Conservation (phyloP, 92 coral and sea anemone species). For the Zoanthus gigantus region DNA sequence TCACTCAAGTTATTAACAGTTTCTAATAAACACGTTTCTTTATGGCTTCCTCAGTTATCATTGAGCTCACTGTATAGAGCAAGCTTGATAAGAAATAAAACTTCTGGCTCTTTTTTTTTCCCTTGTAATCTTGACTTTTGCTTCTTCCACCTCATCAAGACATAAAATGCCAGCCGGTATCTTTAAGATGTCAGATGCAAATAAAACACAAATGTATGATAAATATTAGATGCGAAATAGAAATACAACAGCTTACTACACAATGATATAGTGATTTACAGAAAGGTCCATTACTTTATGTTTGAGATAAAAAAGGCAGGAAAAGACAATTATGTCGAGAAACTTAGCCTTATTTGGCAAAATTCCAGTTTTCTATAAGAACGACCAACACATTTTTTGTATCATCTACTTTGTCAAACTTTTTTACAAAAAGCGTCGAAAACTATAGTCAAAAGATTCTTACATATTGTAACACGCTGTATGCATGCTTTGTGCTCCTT, state of each 20-base stretch:
- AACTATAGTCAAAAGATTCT: too few species aligned
- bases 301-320: not conserved
- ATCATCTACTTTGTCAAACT: not conserved
- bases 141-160: not conserved
- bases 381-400: not conserved
- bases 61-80: not conserved
- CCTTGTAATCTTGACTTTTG: not conserved
- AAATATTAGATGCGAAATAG: not conserved
- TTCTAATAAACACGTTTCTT: too few species aligned
- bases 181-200: not conserved
- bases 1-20: too few species aligned
- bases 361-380: conserved; percentile 6
- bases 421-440: too few species aligned
- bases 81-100: not conserved
- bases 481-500: too few species aligned
- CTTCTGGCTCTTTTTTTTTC: not conserved
- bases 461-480: too few species aligned
- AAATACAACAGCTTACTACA: not conserved
- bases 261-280: not conserved
- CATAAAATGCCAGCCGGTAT: not conserved
- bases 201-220: not conserved
- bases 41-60: too few species aligned
- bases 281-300: not conserved
- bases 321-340: not conserved
- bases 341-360: conserved; percentile 3